A percentile compares a stretch with the other conserved stretches of the same genome.
Conservation (phyloP, 1,140 invertebrate species). For the Bombus confusus region DNA sequence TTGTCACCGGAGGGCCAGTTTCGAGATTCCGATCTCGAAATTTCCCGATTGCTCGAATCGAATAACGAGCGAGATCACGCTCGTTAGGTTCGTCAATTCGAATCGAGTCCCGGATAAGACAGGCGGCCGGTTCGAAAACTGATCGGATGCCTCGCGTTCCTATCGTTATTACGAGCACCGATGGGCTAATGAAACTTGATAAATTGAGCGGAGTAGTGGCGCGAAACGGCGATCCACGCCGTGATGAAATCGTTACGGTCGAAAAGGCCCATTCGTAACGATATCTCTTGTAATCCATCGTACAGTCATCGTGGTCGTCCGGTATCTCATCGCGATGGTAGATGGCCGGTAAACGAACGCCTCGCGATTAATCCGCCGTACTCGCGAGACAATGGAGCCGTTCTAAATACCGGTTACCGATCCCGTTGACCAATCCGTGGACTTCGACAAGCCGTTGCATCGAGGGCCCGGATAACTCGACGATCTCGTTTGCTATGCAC, state of each 20-base stretch:
- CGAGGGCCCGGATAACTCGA: constrained; percentile 15
- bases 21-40: neutral
- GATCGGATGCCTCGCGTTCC: neutral
- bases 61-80: neutral
- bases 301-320: constrained; percentile 43
- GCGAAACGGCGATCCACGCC: constrained; percentile 11
- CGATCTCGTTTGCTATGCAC: constrained; percentile 53
- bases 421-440: constrained; percentile 57
- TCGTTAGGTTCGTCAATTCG: neutral
- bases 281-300: constrained; percentile 54
- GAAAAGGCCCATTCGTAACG: constrained; percentile 33
- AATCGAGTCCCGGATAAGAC: neutral
- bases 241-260: constrained; percentile 56
- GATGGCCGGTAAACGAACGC: constrained; percentile 15
- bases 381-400: constrained; percentile 63
- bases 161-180: neutral
- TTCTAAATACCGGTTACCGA: constrained; percentile 66
- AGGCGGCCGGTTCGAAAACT: neutral
- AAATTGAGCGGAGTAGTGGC: constrained; percentile 41
- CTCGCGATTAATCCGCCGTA: constrained; percentile 59
- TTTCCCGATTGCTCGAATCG: neutral
- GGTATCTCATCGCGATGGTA: constrained; percentile 23
- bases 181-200: constrained; percentile 39
- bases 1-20: neutral
- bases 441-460: constrained; percentile 34